phyloP scores from a whole-genome alignment of 2,888 invertebrate species.

The Sarcophaga rosellei region DNA sequence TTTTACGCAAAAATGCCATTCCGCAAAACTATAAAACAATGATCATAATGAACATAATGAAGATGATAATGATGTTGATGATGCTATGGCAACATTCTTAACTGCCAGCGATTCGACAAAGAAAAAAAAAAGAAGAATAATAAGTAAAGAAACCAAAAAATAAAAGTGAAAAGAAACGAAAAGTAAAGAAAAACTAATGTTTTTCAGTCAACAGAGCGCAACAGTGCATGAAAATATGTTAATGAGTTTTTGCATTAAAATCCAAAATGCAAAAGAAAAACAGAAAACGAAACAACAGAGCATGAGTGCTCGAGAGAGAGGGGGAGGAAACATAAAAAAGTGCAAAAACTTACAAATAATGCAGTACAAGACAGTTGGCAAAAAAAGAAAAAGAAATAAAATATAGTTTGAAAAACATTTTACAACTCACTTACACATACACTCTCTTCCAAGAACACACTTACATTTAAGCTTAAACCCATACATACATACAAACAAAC shows the following conservation, averaged over 20 bases:
- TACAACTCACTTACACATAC: slow-evolving; percentile 54
- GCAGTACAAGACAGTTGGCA: slow-evolving; percentile 31
- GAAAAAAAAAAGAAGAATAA: not conserved
- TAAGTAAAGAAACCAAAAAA: not conserved
- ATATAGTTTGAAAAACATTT: slow-evolving; percentile 46
- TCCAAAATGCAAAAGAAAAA: slow-evolving; percentile 5
- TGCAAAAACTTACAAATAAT: slow-evolving; percentile 25
- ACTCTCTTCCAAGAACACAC: not conserved
- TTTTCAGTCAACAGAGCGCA: slow-evolving; percentile 65
- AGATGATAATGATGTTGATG: slow-evolving; percentile 13
- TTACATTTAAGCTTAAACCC: not conserved
- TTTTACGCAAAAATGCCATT: slow-evolving; percentile 49
- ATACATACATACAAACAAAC: not conserved
- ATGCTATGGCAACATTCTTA: not conserved
- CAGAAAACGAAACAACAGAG: not conserved
- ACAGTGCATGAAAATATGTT: slow-evolving; percentile 69
- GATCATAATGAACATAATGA: slow-evolving; percentile 2
- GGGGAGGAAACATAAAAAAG: not conserved
- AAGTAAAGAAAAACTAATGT: slow-evolving; percentile 51
- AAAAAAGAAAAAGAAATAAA: slow-evolving; percentile 14
- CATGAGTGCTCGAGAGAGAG: not conserved
- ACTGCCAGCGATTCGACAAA: not conserved
- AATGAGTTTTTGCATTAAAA: slow-evolving; percentile 69
- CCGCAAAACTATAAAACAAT: slow-evolving; percentile 44
- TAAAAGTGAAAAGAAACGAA: slow-evolving; percentile 7